Conservation (phyloP, 1,140 invertebrate species). For the Augochlora pura region DNA sequence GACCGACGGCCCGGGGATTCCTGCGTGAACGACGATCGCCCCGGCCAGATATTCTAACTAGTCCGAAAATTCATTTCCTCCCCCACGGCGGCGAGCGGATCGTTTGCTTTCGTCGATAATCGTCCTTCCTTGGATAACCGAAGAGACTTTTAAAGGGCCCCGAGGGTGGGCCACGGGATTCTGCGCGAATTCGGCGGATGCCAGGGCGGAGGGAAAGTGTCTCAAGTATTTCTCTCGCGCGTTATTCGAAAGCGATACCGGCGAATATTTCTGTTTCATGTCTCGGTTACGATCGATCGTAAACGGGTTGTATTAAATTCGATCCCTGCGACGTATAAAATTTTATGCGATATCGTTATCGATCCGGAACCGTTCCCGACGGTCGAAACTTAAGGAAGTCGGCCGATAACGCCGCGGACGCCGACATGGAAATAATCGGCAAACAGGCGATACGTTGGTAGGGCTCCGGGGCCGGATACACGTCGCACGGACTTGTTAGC, state of each 20-base stretch:
- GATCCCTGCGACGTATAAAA: slow-evolving; percentile 1
- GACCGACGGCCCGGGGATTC: neutral
- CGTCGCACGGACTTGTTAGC: slow-evolving; percentile 70
- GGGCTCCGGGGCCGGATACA: slow-evolving; percentile 58
- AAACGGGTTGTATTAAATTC: neutral
- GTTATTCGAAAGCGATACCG: neutral
- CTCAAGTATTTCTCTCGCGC: neutral
- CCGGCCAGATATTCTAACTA: slow-evolving; percentile 6
- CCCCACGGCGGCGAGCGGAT: neutral
- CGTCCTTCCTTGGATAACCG: neutral
- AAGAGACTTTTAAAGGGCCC: neutral
- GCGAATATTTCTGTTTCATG: neutral
- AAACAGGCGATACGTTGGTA: slow-evolving; percentile 58
- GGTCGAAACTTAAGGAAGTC: neutral
- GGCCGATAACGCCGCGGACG: neutral
- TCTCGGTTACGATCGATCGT: neutral
- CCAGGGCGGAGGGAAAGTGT: neutral
- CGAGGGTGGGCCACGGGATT: too few relatives aligned
- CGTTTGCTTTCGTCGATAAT: neutral
- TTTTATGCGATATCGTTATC: slow-evolving; percentile 7
- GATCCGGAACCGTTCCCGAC: neutral
- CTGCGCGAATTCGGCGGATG: neutral
- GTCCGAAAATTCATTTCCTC: slow-evolving; percentile 1
- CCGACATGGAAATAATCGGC: slow-evolving; percentile 37
- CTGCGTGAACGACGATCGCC: slow-evolving; percentile 20